phyloP scores from a whole-genome alignment of 2,113 vertebrate genomes.

The Erinaceus europaeus region DNA sequence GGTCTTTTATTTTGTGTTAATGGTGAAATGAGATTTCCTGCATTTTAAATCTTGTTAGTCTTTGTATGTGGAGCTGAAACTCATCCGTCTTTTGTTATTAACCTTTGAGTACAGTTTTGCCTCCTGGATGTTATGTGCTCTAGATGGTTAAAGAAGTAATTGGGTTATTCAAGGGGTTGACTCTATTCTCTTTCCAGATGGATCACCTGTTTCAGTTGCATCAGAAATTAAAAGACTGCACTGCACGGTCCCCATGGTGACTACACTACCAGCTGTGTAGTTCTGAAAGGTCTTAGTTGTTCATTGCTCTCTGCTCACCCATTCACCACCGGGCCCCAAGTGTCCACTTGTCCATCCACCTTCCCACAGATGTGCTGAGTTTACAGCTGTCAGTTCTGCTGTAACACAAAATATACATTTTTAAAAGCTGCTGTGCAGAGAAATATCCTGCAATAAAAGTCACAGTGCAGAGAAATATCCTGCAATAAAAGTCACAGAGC shows the following conservation, averaged over 20 bases:
- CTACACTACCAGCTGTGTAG: neutral
- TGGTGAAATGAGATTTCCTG: constrained; percentile 66
- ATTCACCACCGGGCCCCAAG: neutral
- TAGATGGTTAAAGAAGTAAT: constrained; percentile 23
- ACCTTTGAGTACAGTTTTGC: constrained; percentile 25
- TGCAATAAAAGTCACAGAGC: neutral
- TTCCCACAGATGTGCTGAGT: neutral
- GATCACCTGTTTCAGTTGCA: neutral
- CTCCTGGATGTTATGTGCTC: constrained; percentile 24
- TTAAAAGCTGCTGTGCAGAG: neutral
- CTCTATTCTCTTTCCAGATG: constrained; percentile 20
- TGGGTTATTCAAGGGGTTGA: constrained; percentile 37
- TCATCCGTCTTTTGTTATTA: constrained; percentile 56
- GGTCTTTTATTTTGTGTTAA: constrained; percentile 47
- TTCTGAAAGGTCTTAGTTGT: neutral
- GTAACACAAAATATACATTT: neutral
- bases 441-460: neutral
- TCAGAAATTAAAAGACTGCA: constrained; percentile 10
- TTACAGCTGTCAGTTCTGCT: neutral
- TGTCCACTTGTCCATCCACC: neutral
- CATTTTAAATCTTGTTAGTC: constrained; percentile 61
- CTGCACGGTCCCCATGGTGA: neutral
- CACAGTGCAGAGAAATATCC: neutral
- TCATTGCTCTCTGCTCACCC: neutral
- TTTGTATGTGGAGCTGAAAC: constrained; percentile 39